Base-by-base conservation (phyloP, 2,888 invertebrate species). In the Parochlus steinenii region DNA sequence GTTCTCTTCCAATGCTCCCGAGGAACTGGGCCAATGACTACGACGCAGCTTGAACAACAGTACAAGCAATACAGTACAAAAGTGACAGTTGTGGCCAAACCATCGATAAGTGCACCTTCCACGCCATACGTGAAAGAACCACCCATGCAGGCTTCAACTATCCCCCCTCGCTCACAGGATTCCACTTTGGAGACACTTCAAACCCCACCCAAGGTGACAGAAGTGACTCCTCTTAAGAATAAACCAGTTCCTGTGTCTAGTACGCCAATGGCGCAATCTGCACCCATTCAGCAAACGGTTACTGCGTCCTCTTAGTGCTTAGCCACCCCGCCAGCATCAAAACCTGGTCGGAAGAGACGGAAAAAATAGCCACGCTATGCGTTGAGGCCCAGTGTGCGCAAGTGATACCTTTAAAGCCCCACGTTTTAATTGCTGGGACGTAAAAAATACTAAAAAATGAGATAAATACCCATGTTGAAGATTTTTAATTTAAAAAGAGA, bases 1-100 rank as follows among this genome's bases (percentile, higher is more conserved):
- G 87, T 86, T 57, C 69, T 86, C 53, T 86, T 71, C 63, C 83
- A 85, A 62, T 82, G 82, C 58, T 78, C 78, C 49, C 73, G 76
- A 50, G 63, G 51, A 37, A 47, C 28, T 56, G 54, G 52, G 40
- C 56, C 52, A 6, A 47, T 51, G 43, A 54, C 54, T 26, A 56
- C 57, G 17, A 50, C 52, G 38, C 30, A 29, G 8, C 29, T 30
- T n/a, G n/a, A n/a, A n/a, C n/a, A n/a, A n/a, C n/a, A n/a, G n/a
- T n/a, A n/a, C n/a, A n/a, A n/a, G 7, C 19, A 30, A n/a, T 20
- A 30, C 6, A 30, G 19, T 30, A 18, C 5, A 30, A 30, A 30
- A 17, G 23, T 14, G 17, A 18, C 33, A 10, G 11, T 15, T 15
- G 10, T 16, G 7, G n/a, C 11, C 3, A 15, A 22, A n/a, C 14